Evolutionary conservation across 2,888 invertebrate genomes (phyloP).

Genomic region (Gymnocheta viridis): DNA sequence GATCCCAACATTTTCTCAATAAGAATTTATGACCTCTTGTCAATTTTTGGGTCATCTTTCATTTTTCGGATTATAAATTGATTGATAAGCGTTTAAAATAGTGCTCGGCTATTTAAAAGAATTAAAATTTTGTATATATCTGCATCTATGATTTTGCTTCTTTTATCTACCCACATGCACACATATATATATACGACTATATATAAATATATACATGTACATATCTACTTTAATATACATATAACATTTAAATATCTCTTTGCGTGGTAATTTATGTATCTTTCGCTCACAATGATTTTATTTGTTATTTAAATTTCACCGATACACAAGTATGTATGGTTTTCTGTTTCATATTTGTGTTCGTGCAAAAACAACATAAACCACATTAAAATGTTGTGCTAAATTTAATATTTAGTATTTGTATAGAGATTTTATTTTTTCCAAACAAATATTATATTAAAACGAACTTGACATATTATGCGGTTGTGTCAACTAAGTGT

Average conservation of each 20-base stretch:
- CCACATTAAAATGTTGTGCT: constrained; percentile 22
- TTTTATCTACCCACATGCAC: no score
- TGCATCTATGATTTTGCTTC: no score
- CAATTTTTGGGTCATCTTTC: no score
- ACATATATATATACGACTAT: no score
- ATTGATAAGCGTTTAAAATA: no score
- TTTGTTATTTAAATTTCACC: constrained; percentile 16
- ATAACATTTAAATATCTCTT: not conserved
- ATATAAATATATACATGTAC: no score
- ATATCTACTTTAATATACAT: not conserved
- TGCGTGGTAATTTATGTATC: constrained; percentile 20
- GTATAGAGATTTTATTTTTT: constrained; percentile 4
- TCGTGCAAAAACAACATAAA: constrained; percentile 15
- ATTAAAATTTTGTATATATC: no score
- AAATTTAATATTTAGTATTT: constrained; percentile 16
- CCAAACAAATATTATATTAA: constrained; percentile 54
- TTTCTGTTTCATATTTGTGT: not conserved
- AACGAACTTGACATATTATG: constrained; percentile 70
- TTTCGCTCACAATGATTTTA: constrained; percentile 32
- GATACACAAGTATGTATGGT: not conserved
- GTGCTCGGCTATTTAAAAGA: no score
- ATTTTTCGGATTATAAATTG: no score
- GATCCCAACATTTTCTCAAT: no score
- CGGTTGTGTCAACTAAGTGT: constrained; percentile 46
- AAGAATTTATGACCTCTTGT: no score